A percentile compares a stretch with the other conserved stretches of the same genome.
phyloP scores from a whole-genome alignment of 2,113 vertebrate species.

The Mobula birostris region DNA sequence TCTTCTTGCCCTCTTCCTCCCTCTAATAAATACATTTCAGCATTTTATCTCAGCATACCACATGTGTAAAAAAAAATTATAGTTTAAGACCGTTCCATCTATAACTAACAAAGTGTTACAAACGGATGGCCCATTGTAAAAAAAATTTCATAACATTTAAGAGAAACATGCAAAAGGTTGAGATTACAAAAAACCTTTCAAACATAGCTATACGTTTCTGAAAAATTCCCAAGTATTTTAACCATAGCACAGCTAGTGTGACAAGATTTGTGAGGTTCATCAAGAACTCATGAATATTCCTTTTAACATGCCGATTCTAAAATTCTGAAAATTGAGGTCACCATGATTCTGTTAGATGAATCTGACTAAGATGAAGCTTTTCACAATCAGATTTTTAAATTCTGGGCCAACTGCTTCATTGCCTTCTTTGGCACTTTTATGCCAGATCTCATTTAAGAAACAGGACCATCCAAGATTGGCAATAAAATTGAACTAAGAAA shows the following conservation, averaged over 20 bases:
- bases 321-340: neutral
- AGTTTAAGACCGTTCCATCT: neutral
- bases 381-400: neutral
- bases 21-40: neutral
- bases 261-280: neutral
- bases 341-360: neutral
- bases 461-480: neutral
- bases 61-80: neutral
- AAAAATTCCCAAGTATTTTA: neutral
- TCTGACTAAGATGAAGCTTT: too few species aligned
- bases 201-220: neutral
- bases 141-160: neutral
- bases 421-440: neutral
- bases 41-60: neutral
- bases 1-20: neutral
- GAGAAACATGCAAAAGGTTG: too few species aligned
- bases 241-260: neutral
- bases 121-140: neutral
- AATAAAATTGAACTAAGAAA: neutral
- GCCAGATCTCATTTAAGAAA: neutral
- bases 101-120: neutral
- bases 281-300: neutral
- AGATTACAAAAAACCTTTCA: neutral
- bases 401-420: neutral
- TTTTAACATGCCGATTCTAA: neutral